phyloP scores from a whole-genome alignment of 2,113 vertebrate species.

The Plectropomus leopardus region DNA sequence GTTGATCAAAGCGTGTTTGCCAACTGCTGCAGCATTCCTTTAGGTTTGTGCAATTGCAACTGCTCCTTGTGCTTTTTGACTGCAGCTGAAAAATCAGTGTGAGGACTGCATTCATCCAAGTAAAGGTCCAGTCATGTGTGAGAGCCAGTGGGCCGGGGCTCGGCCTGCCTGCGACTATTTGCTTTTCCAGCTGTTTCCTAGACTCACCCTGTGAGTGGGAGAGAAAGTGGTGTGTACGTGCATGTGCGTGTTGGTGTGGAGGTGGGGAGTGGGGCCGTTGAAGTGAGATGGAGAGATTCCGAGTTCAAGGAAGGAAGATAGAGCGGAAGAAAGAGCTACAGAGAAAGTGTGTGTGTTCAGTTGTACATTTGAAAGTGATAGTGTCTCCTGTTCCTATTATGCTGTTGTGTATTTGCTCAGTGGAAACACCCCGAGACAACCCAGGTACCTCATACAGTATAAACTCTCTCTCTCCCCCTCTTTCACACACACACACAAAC shows the following conservation, averaged over 20 bases:
- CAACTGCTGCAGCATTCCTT: conserved; percentile 62
- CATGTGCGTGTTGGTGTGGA: conserved; percentile 39
- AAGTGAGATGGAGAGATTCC: conserved; percentile 57
- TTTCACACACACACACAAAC: not conserved
- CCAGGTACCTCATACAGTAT: conserved; percentile 23
- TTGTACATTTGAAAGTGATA: conserved; percentile 11
- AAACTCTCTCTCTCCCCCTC: conserved; percentile 10
- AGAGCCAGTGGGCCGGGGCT: conserved; percentile 65
- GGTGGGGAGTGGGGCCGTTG: conserved; percentile 7
- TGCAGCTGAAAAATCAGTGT: conserved; percentile 70
- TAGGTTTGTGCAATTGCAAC: conserved; percentile 63
- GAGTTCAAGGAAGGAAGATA: conserved; percentile 58
- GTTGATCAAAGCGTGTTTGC: conserved; percentile 68
- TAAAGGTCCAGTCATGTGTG: conserved; percentile 74
- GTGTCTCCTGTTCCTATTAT: conserved; percentile 44
- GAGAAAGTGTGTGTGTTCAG: conserved; percentile 32
- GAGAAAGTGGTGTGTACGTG: conserved; percentile 56
- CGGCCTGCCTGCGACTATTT: conserved; percentile 74
- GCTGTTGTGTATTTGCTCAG: conserved; percentile 47
- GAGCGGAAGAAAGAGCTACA: conserved; percentile 43
- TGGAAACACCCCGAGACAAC: conserved; percentile 53
- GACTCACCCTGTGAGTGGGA: conserved; percentile 70
- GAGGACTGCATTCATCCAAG: conserved; percentile 79
- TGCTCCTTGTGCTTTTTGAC: conserved; percentile 57
- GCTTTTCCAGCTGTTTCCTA: conserved; percentile 84